These are phyloP conservation scores for Platalea minor DNA, from an alignment of 2,797 vertebrate species.

Conservation along the genomic window DNA sequence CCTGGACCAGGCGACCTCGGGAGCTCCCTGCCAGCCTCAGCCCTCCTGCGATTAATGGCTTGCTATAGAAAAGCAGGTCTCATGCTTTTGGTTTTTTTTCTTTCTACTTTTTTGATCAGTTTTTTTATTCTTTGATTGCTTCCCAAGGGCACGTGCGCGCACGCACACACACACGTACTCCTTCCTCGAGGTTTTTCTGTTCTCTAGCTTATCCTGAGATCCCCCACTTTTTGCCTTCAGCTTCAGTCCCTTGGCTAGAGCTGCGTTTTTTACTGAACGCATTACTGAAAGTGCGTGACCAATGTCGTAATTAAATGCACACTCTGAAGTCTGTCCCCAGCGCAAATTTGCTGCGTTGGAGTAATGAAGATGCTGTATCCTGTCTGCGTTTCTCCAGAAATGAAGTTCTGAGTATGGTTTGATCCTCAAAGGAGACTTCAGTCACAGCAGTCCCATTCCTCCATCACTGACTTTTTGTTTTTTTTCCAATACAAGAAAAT, in stretches of 20 bases:
- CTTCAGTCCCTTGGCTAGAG: background rate
- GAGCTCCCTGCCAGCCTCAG: background rate
- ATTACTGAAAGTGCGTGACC: accelerated
- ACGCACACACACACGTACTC: background rate
- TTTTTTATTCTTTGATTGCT: background rate
- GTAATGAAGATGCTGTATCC: background rate
- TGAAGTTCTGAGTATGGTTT: background rate
- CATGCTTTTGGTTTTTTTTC: accelerated
- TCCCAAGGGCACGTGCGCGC: accelerated
- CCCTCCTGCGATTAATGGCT: background rate
- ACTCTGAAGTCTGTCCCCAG: background rate
- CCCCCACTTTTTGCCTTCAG: background rate
- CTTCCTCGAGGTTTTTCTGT: background rate
- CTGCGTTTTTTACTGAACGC: background rate
- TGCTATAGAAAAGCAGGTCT: background rate
- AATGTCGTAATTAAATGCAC: background rate
- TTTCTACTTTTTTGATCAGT: background rate
- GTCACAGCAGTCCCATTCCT: background rate
- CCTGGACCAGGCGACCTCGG: accelerated
- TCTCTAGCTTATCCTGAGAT: background rate
- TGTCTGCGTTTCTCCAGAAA: background rate
- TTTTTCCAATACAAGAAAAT: background rate
- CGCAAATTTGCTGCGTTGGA: background rate
- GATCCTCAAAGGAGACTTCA: background rate
- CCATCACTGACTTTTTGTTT: accelerated